Evolutionary conservation across 2,113 vertebrate genomes (phyloP).

Genomic region (Dromaius novaehollandiae): DNA sequence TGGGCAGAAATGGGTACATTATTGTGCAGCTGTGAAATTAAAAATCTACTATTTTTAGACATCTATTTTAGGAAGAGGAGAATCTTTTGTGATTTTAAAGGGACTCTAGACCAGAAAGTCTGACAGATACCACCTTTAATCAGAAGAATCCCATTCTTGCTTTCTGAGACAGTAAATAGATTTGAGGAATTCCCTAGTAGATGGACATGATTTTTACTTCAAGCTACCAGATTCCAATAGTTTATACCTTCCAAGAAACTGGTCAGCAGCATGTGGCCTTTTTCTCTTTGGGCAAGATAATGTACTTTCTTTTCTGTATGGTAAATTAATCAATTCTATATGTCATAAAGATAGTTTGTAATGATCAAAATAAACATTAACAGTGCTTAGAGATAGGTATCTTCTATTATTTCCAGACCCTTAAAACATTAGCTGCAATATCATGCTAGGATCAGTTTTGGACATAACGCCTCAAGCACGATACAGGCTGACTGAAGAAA

Average conservation of each 20-base stretch:
- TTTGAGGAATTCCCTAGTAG: not conserved
- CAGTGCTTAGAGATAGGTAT: not conserved
- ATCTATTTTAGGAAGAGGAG: not conserved
- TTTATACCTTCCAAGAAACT: not conserved
- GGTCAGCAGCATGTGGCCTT: accelerated
- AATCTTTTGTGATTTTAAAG: not conserved
- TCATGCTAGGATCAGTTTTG: not conserved
- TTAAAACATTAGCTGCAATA: not conserved
- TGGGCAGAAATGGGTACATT: accelerated
- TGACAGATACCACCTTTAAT: not conserved
- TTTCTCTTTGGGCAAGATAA: not conserved
- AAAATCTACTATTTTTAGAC: not conserved
- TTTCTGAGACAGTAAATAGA: not conserved
- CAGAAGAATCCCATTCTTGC: not conserved
- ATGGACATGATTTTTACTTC: not conserved
- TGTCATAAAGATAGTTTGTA: not conserved
- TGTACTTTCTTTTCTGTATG: not conserved
- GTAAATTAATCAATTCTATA: not conserved
- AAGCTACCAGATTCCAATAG: not conserved
- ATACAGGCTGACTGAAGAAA: not conserved
- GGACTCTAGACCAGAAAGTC: not conserved
- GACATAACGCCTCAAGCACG: not conserved
- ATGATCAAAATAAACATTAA: not conserved
- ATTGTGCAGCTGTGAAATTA: accelerated
- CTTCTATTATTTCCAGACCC: not conserved